These are phyloP conservation scores for Orientallactaga sibirica DNA, from an alignment of 2,797 vertebrate species.

Conservation along the genomic window DNA sequence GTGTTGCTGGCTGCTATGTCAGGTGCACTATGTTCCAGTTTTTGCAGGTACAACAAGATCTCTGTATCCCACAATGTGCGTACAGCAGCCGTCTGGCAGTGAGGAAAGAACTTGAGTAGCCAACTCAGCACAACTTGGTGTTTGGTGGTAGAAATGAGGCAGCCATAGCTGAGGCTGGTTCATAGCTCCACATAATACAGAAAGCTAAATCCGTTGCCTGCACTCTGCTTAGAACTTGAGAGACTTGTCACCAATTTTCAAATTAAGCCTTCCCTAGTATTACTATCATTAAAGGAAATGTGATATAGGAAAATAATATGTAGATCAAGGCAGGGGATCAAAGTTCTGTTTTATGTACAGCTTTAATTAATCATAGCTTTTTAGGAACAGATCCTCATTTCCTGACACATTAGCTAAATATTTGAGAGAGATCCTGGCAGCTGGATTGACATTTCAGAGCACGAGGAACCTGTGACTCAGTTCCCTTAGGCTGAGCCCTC, in stretches of 20 bases:
- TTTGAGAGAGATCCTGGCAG: not conserved
- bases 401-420: not conserved
- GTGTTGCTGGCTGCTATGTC: not conserved
- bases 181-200: fast-evolving
- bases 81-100: conserved; percentile 43
- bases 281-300: conserved; percentile 36
- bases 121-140: not conserved
- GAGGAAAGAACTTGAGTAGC: conserved; percentile 30
- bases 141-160: conserved; percentile 44
- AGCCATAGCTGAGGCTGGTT: not conserved
- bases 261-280: not conserved
- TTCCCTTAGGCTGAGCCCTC: not conserved
- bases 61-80: not conserved
- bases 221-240: not conserved
- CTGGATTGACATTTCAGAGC: conserved; percentile 1
- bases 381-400: conserved; percentile 62
- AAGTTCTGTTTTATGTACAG: conserved; percentile 39
- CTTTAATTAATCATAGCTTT: conserved; percentile 55
- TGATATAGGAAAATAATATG: conserved; percentile 24
- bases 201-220: not conserved
- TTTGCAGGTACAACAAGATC: not conserved
- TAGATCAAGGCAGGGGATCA: not conserved
- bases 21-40: not conserved
- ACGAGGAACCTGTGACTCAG: conserved; percentile 28
- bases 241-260: not conserved